phyloP scores from a whole-genome alignment of 2,113 vertebrate genomes.

The Anarhynchus alexandrinus region DNA sequence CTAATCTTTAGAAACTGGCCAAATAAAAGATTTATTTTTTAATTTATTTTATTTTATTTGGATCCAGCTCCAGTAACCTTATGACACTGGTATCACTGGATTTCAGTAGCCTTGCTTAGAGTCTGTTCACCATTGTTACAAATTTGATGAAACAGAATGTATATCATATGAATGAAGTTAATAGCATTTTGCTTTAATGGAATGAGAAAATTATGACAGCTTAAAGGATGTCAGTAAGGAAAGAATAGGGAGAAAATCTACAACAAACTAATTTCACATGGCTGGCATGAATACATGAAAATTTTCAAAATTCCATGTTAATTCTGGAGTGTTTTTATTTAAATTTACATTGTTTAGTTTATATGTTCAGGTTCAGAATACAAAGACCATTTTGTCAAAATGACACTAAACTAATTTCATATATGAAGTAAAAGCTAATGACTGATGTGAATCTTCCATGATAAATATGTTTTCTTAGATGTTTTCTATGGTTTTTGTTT shows the following conservation, averaged over 20 bases:
- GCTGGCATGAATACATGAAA: background rate
- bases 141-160: background rate
- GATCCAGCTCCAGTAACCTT: background rate
- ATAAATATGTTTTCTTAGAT: background rate
- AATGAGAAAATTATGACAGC: background rate
- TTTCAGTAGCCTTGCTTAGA: background rate
- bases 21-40: background rate
- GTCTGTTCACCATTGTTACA: background rate
- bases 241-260: background rate
- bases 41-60: background rate
- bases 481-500: background rate
- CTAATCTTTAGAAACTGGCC: background rate
- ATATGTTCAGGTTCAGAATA: background rate
- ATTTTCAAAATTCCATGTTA: background rate
- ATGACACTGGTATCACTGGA: background rate
- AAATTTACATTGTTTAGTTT: background rate
- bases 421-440: background rate
- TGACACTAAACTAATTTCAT: background rate
- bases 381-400: background rate
- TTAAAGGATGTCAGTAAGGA: background rate
- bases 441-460: background rate
- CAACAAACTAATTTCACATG: background rate
- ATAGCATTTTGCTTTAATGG: background rate
- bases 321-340: background rate
- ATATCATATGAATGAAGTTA: background rate